Conservation (phyloP, 2,797 vertebrate genomes). For the Galago senegalensis region DNA sequence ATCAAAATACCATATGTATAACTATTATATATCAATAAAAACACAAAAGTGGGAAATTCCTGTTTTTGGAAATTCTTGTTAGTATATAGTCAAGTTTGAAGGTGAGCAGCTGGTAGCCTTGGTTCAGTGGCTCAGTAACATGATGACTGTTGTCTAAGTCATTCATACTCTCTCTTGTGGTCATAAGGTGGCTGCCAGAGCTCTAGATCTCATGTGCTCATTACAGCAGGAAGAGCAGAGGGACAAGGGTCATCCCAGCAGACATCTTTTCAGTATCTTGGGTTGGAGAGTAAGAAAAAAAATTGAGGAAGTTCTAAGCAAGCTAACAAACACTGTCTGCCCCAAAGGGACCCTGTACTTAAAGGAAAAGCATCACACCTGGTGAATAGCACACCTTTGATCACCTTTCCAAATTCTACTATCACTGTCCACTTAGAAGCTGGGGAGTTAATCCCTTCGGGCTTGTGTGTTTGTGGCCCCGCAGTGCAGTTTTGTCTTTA, state of each 20-base stretch:
- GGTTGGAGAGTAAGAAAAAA: conserved; percentile 17
- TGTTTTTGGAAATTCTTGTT: background rate
- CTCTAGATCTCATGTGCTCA: background rate
- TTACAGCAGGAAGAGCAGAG: background rate
- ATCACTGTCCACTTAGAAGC: background rate
- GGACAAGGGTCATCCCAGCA: background rate
- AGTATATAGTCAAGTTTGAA: background rate
- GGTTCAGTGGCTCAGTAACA: background rate
- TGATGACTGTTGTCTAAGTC: background rate
- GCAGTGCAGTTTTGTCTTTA: background rate
- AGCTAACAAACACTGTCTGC: background rate
- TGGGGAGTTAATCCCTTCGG: background rate
- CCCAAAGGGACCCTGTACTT: background rate
- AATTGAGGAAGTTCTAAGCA: background rate
- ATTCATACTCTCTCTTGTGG: background rate
- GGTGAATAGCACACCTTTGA: background rate
- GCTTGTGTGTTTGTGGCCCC: background rate
- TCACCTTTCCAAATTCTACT: background rate
- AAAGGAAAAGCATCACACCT: background rate
- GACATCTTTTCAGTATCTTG: background rate
- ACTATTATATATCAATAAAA: background rate
- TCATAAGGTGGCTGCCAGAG: background rate
- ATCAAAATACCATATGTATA: background rate
- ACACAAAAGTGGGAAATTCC: background rate
- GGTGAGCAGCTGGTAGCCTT: background rate